These are phyloP conservation scores for Drosophila dives DNA, from an alignment of 2,888 invertebrate species.

Conservation along the genomic window DNA sequence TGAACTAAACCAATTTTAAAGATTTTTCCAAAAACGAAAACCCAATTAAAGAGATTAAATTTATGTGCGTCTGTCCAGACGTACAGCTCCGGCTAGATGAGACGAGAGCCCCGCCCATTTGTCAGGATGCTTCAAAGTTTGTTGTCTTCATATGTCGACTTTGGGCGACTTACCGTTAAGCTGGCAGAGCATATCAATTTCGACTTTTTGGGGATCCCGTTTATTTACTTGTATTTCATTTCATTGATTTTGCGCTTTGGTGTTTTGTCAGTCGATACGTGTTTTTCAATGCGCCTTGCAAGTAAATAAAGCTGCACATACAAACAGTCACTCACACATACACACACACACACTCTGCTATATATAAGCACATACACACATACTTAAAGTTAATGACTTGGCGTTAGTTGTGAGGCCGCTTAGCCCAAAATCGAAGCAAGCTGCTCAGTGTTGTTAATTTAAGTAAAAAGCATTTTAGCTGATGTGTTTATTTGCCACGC, in stretches of 20 bases:
- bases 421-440: constrained; percentile 61
- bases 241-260: constrained; percentile 55
- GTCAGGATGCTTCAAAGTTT: not conserved
- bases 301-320: constrained; percentile 24
- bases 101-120: constrained; percentile 3
- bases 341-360: not conserved
- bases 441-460: constrained; percentile 75
- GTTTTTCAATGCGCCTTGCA: constrained; percentile 25
- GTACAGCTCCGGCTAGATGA: not conserved
- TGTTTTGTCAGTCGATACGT: constrained; percentile 38
- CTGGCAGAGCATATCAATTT: constrained; percentile 55
- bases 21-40: not conserved
- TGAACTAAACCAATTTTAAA: not conserved
- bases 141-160: constrained; percentile 1
- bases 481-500: constrained; percentile 81
- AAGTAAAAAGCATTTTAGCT: constrained; percentile 79
- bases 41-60: not conserved
- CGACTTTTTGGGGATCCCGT: constrained; percentile 25
- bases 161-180: constrained; percentile 12
- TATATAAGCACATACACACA: constrained; percentile 15
- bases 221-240: constrained; percentile 53
- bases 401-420: constrained; percentile 53
- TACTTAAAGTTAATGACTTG: constrained; percentile 65
- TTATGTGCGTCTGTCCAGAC: not conserved
- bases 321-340: not conserved